phyloP scores from a whole-genome alignment of 2,797 vertebrate genomes.

The Psittacula echo region DNA sequence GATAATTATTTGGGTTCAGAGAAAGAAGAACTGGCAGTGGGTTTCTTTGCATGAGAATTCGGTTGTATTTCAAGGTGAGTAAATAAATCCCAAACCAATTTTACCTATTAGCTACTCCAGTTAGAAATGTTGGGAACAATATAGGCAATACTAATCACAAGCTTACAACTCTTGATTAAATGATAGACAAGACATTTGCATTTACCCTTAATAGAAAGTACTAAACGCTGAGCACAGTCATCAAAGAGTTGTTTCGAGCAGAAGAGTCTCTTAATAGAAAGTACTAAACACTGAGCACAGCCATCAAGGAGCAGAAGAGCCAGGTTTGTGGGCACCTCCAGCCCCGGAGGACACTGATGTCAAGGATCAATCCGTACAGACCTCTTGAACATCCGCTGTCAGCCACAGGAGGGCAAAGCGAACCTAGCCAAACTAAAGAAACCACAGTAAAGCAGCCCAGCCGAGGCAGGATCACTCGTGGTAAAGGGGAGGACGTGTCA shows the following conservation, averaged over 20 bases:
- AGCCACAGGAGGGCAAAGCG: slow-evolving; percentile 59
- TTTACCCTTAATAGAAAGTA: neutral
- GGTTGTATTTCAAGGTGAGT: neutral
- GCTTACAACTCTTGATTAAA: neutral
- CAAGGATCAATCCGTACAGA: neutral
- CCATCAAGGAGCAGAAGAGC: neutral
- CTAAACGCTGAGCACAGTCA: neutral
- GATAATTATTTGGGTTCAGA: neutral
- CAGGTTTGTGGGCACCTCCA: rapidly evolving
- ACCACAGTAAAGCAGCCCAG: neutral
- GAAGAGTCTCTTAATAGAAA: neutral
- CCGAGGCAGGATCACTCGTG: neutral
- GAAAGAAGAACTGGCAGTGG: neutral
- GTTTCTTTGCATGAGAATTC: neutral
- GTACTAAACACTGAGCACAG: neutral
- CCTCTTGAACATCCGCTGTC: neutral
- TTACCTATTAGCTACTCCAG: neutral
- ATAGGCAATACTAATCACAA: rapidly evolving
- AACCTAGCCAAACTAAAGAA: neutral
- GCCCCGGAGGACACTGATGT: neutral
- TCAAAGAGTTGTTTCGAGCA: neutral
- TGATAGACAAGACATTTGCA: neutral
- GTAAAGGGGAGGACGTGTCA: neutral
- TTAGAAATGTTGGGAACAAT: neutral
- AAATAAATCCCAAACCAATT: neutral